These are phyloP conservation scores for Lepeophtheirus salmonis DNA, from an alignment of 1,140 invertebrate species.

Conservation along the genomic window DNA sequence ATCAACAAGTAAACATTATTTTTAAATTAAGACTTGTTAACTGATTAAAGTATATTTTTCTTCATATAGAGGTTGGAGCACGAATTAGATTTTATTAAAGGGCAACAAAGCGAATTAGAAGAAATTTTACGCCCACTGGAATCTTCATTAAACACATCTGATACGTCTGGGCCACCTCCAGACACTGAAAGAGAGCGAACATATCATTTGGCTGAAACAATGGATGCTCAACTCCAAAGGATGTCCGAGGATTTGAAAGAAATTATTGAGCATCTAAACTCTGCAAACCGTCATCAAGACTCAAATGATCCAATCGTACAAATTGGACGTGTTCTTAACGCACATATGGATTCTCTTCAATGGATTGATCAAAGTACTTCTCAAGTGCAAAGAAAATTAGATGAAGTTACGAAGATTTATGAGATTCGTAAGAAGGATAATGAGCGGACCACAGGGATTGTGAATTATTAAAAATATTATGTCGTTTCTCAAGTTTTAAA, in stretches of 20 bases:
- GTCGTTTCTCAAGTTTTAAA: background rate
- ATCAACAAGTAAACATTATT: slow-evolving; percentile 38
- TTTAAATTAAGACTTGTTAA: too few species aligned
- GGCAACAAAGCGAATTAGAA: slow-evolving; percentile 78
- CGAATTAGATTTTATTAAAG: slow-evolving; percentile 78
- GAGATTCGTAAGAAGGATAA: slow-evolving; percentile 54
- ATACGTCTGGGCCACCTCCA: slow-evolving; percentile 37
- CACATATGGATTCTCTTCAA: slow-evolving; percentile 85
- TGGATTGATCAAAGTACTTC: slow-evolving; percentile 65
- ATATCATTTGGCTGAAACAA: slow-evolving; percentile 54
- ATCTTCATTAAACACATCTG: slow-evolving; percentile 35
- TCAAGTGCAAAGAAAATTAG: slow-evolving; percentile 51
- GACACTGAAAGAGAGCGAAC: slow-evolving; percentile 71
- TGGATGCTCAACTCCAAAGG: slow-evolving; percentile 75
- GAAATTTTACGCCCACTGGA: slow-evolving; percentile 65
- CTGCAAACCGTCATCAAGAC: slow-evolving; percentile 60
- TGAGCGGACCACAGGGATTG: slow-evolving; percentile 30
- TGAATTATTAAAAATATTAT: background rate
- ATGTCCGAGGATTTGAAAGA: slow-evolving; percentile 88
- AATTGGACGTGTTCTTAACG: slow-evolving; percentile 42
- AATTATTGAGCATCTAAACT: slow-evolving; percentile 81
- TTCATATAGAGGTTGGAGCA: slow-evolving; percentile 50
- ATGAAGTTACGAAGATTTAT: slow-evolving; percentile 60
- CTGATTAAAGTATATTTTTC: background rate
- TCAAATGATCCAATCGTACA: slow-evolving; percentile 52